Percentiles rank a stretch among this genome's conserved stretches.
Evolutionary conservation across 2,888 invertebrate genomes (phyloP).

Genomic region (Sympetrum striolatum): DNA sequence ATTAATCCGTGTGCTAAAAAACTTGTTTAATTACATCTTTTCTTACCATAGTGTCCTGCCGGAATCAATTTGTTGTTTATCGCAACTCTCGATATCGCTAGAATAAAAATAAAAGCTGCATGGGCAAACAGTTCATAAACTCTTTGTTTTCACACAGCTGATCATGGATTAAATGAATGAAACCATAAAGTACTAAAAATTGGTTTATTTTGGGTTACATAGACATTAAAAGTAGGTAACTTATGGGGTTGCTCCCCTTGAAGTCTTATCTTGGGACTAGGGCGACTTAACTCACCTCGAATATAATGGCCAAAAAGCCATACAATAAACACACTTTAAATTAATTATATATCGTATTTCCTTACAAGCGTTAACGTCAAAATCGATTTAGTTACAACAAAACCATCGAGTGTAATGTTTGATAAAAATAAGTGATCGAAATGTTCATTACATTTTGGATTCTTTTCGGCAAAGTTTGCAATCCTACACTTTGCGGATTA

Average conservation of each 20-base stretch:
- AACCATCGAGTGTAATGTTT: not conserved
- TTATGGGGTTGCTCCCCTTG: not conserved
- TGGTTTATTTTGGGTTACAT: not conserved
- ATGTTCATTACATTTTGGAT: no score
- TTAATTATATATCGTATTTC: not conserved
- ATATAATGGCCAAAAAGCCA: not conserved
- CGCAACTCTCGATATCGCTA: no score
- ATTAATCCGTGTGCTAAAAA: no score
- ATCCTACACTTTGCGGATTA: no score
- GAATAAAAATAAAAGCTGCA: no score
- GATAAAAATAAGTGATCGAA: not conserved
- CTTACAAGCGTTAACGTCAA: not conserved
- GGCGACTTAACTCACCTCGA: conserved; percentile 12
- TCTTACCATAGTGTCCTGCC: no score
- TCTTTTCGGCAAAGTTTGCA: no score
- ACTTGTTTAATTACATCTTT: no score
- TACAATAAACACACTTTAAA: not conserved
- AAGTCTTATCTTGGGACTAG: conserved; percentile 17
- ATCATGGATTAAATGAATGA: not conserved
- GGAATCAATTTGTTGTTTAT: no score
- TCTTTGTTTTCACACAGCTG: no score
- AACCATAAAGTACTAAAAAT: not conserved
- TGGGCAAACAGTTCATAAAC: no score
- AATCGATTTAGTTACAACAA: not conserved
- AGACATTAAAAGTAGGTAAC: conserved; percentile 12